A percentile compares a stretch with the other conserved stretches of the same genome.
These are phyloP conservation scores for Brachypodius melanocephalos DNA, from an alignment of 2,113 vertebrate species.

Conservation along the genomic window DNA sequence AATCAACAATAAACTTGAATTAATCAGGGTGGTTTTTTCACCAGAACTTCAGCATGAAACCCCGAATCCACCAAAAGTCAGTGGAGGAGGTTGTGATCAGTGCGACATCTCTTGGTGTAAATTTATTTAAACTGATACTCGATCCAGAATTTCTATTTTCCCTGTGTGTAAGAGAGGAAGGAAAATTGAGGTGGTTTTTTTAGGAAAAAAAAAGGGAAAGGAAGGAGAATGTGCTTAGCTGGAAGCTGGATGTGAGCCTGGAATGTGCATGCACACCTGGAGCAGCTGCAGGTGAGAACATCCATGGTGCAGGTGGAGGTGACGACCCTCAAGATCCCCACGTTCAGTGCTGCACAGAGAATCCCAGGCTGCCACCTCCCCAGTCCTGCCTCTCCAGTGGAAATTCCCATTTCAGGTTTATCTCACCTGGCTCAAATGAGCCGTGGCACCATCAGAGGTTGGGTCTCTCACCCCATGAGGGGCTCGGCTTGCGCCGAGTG, in stretches of 20 bases:
- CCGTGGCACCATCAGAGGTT: neutral
- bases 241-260: neutral
- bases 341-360: rapidly evolving
- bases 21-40: rapidly evolving
- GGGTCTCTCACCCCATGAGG: neutral
- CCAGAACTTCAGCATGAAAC: neutral
- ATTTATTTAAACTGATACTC: neutral
- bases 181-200: too few relatives aligned
- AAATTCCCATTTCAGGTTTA: neutral
- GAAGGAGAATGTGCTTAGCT: neutral
- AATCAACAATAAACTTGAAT: neutral
- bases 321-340: rapidly evolving
- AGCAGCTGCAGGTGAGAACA: neutral
- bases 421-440: neutral
- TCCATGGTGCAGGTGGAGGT: neutral
- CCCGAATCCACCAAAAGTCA: neutral
- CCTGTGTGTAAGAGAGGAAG: neutral
- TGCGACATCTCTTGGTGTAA: neutral
- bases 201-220: too few relatives aligned
- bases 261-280: rapidly evolving
- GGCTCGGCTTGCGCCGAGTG: neutral
- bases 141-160: neutral
- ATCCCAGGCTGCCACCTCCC: neutral
- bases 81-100: neutral
- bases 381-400: neutral